Base-by-base conservation (phyloP, 1,140 invertebrate genomes). In the Philopotamus ludificatus region DNA sequence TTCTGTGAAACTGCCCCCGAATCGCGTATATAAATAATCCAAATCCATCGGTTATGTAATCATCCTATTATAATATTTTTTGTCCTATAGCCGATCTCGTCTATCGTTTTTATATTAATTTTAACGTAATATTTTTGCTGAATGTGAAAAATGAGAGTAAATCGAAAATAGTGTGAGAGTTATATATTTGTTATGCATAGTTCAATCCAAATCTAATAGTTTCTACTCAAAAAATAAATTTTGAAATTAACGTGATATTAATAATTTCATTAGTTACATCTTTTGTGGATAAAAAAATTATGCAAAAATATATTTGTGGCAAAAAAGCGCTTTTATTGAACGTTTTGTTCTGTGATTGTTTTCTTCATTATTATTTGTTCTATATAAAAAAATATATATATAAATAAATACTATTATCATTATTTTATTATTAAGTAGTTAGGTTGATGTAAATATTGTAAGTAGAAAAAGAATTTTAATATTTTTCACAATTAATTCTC, bases 271-370 rank as follows among this genome's bases (percentile, higher is more conserved):
- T n/a, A n/a, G n/a, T n/a, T n/a, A n/a, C 28, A 34, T 34, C 28
- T 7, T 34, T 34, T 34, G 4, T 34, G 28, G 4, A 34, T 34
- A 34, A 34, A 34, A 7, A 12, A 4, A 34, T 7, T 34, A 34
- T 12, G 12, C 28, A 34, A 39, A 8, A 39, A 39, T 8, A 39
- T 39, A 8, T 8, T 39, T 39, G 34, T 15, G 18, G 44, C 10
- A 47, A 15, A 20, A 47, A 4, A 47, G 15, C 18, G 4, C 20
- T 58, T 58, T 21, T 39, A 41, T 67, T 69, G 51, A 62, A 62
- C 67, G 58, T 70, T 70, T 70, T 70, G 64, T 67, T 70, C 61
- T 70, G 68, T 70, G 65, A 70, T 70, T 67, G 64, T 70, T 69
- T 70, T 26, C 61, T 63, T 70, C 57, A 47, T 60, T 60, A 57